These are phyloP conservation scores for Lepidostoma basale DNA, from an alignment of 1,140 invertebrate genomes.

Conservation along the genomic window DNA sequence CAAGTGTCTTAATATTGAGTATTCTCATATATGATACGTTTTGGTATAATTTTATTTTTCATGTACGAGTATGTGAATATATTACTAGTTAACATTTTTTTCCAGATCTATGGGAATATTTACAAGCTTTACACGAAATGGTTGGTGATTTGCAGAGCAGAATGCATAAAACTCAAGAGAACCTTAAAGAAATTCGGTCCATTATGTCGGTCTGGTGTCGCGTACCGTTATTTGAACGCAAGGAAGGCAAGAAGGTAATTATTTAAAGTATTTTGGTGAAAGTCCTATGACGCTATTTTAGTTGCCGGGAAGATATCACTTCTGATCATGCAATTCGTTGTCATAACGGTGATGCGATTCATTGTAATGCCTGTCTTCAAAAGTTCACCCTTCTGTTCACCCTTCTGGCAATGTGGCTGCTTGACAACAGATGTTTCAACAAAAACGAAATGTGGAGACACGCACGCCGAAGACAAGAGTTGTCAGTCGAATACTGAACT, in stretches of 20 bases:
- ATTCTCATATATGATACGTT: constrained; percentile 16
- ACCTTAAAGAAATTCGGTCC: constrained; percentile 78
- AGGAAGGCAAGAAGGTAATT: constrained; percentile 79
- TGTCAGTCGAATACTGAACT: too few species aligned
- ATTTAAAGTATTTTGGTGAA: too few species aligned
- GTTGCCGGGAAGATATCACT: too few species aligned
- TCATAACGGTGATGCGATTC: too few species aligned
- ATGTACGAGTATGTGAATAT: background rate
- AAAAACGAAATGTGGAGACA: too few species aligned
- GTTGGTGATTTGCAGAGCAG: constrained; percentile 81
- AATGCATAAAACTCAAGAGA: constrained; percentile 83
- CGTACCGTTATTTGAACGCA: constrained; percentile 82
- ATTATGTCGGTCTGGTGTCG: constrained; percentile 81
- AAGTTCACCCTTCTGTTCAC: too few species aligned
- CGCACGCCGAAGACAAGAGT: too few species aligned
- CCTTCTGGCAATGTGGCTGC: too few species aligned
- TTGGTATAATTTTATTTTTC: background rate
- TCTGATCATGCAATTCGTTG: too few species aligned
- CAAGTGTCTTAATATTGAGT: background rate
- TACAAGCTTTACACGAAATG: constrained; percentile 74
- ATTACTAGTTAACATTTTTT: constrained; percentile 13
- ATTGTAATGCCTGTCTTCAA: too few species aligned
- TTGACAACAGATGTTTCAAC: too few species aligned
- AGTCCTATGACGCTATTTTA: too few species aligned
- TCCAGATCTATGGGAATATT: constrained; percentile 79